Conservation (phyloP, 2,113 vertebrate genomes). For the Eulemur rufifrons region DNA sequence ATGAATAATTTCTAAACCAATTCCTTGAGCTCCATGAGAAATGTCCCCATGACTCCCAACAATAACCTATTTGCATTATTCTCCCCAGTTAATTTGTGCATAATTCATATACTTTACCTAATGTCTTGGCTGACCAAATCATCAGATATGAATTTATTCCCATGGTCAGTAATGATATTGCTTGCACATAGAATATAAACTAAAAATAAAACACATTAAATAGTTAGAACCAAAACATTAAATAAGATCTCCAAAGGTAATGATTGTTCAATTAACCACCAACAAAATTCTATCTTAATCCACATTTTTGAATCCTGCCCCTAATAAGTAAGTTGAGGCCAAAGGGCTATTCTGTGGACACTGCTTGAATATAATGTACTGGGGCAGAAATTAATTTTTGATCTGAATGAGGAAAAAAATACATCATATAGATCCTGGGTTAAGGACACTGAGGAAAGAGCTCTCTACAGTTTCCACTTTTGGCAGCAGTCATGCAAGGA, state of each 20-base stretch:
- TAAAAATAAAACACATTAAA: constrained; percentile 59
- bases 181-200: constrained; percentile 65
- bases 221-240: constrained; percentile 21
- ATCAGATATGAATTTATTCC: constrained; percentile 72
- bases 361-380: background rate
- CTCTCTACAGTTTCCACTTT: background rate
- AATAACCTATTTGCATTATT: background rate
- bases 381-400: background rate
- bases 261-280: background rate
- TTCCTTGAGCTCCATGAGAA: background rate
- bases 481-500: background rate
- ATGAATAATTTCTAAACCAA: constrained; percentile 1
- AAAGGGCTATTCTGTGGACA: background rate
- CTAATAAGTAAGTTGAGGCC: background rate
- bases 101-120: constrained; percentile 65
- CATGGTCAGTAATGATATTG: constrained; percentile 65
- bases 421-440: background rate
- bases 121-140: constrained; percentile 51
- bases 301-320: background rate
- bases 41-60: background rate
- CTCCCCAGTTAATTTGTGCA: background rate
- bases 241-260: background rate
- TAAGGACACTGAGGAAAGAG: background rate
- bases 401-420: background rate
- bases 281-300: constrained; percentile 11